These are phyloP conservation scores for Cyprichromis sp. DNA, from an alignment of 2,113 vertebrate species.

Conservation along the genomic window DNA sequence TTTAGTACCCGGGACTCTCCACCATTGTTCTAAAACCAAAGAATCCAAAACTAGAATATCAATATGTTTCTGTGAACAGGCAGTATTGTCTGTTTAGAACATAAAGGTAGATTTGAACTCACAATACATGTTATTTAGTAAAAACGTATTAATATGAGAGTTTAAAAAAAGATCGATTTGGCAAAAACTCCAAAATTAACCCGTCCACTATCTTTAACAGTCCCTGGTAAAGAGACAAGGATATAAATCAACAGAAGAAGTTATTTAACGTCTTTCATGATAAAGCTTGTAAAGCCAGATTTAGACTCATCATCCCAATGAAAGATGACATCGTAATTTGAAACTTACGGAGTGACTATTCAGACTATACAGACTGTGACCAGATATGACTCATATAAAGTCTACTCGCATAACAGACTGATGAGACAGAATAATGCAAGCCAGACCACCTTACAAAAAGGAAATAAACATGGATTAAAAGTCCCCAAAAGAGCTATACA, in stretches of 20 bases:
- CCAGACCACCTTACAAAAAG: neutral
- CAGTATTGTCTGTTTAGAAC: neutral
- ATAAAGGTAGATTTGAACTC: neutral
- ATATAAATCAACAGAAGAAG: neutral
- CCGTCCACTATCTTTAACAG: neutral
- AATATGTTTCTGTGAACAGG: neutral
- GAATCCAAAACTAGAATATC: neutral
- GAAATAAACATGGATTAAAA: neutral
- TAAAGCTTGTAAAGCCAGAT: neutral
- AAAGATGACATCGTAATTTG: neutral
- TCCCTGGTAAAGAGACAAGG: neutral
- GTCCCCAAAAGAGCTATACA: neutral
- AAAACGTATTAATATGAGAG: neutral
- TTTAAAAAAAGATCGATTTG: neutral
- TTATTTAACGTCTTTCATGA: neutral
- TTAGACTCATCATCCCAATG: neutral
- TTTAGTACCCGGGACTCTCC: neutral
- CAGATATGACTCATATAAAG: neutral
- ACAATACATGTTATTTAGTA: neutral
- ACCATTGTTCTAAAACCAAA: neutral
- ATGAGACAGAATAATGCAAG: neutral
- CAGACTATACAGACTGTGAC: neutral
- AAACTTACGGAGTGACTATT: neutral
- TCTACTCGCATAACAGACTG: neutral
- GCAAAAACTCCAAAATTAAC: neutral